Conservation (phyloP, 2,113 vertebrate genomes). For the Xyrauchen texanus region DNA sequence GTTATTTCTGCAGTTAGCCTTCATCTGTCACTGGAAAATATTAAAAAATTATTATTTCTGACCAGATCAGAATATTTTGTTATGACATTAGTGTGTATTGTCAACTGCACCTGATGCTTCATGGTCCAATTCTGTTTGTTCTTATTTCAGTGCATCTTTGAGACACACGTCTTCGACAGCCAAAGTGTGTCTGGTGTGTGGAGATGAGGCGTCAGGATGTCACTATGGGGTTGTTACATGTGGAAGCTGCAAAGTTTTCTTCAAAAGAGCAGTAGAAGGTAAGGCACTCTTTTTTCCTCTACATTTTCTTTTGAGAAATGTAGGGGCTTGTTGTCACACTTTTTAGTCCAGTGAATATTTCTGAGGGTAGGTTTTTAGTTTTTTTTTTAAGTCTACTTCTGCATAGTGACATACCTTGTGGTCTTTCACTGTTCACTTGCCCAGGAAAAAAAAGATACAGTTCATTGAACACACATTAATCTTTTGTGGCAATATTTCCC, state of each 20-base stretch:
- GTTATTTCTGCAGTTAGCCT: background rate
- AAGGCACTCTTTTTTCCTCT: conserved; percentile 20
- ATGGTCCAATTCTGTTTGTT: conserved; percentile 54
- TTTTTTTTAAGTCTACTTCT: too few relatives aligned
- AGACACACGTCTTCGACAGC: conserved; percentile 93
- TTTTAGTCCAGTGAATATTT: too few relatives aligned
- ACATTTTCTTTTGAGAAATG: too few relatives aligned
- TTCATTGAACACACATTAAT: too few relatives aligned
- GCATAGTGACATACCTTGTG: too few relatives aligned
- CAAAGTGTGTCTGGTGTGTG: conserved; percentile 98
- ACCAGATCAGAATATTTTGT: background rate
- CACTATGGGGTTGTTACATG: conserved; percentile 98
- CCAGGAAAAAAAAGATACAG: too few relatives aligned
- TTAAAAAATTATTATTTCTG: background rate
- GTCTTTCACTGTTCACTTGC: too few relatives aligned
- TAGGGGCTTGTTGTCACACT: too few relatives aligned
- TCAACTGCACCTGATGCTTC: background rate
- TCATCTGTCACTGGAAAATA: background rate
- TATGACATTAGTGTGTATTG: background rate
- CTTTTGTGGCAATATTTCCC: too few relatives aligned
- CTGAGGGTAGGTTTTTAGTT: too few relatives aligned
- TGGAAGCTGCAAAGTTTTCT: conserved; percentile 99
- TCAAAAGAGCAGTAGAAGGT: conserved; percentile 99
- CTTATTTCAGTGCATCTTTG: conserved; percentile 83
- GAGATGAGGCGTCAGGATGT: conserved; percentile 96